Percentiles rank a stretch among this genome's conserved stretches.
phyloP scores from a whole-genome alignment of 2,113 vertebrate genomes.

The Hipposideros armiger region DNA sequence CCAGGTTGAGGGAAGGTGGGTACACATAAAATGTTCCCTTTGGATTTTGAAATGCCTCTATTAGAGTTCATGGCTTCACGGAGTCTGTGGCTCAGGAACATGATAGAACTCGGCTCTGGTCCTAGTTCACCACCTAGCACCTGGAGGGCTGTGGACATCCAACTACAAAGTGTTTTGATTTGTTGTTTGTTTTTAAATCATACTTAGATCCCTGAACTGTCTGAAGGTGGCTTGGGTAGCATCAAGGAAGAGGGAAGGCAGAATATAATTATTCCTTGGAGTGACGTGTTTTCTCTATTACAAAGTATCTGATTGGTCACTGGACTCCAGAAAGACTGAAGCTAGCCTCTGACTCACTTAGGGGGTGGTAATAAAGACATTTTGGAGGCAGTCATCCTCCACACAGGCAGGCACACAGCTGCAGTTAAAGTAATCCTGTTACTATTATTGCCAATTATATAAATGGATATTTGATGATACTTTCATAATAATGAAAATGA shows the following conservation, averaged over 20 bases:
- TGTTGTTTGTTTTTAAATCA: constrained; percentile 34
- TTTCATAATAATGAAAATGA: constrained; percentile 68
- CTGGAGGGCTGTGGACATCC: not conserved
- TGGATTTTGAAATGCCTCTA: constrained; percentile 28
- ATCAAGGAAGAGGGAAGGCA: not conserved
- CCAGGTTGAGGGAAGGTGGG: not conserved
- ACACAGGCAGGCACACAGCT: not conserved
- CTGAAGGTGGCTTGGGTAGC: not conserved
- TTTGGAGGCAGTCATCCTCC: not conserved
- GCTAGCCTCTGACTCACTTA: not conserved
- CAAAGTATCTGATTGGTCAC: not conserved
- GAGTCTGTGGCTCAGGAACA: constrained; percentile 25
- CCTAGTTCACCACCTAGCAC: not conserved
- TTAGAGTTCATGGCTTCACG: constrained; percentile 24
- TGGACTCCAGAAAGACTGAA: not conserved
- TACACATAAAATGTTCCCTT: not conserved
- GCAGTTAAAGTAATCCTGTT: not conserved
- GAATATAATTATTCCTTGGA: not conserved
- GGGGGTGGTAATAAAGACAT: not conserved
- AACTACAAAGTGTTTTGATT: not conserved
- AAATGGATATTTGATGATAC: constrained; percentile 47
- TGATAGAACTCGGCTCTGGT: not conserved
- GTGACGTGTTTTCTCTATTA: not conserved
- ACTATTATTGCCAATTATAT: constrained; percentile 55
- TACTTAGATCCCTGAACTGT: not conserved